These are phyloP conservation scores for Margaritifera margaritifera DNA, from an alignment of 2,888 invertebrate species.

Conservation along the genomic window DNA sequence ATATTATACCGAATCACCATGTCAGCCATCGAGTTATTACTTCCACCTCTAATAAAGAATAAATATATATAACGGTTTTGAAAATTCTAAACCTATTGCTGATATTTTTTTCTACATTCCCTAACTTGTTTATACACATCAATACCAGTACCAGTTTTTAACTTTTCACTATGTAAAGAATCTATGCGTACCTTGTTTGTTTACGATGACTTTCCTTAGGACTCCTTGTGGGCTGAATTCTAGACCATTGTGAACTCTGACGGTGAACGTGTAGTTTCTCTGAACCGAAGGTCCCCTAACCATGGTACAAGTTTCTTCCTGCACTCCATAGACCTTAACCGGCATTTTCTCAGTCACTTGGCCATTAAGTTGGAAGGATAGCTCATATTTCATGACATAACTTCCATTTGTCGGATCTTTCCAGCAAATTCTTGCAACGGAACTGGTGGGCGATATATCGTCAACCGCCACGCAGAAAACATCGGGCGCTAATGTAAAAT, in stretches of 20 bases:
- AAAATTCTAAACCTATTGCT: too few relatives aligned
- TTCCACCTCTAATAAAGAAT: too few relatives aligned
- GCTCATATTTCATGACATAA: constrained; percentile 48
- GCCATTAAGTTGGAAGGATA: constrained; percentile 44
- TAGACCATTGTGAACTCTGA: constrained; percentile 39
- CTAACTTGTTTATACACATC: too few relatives aligned
- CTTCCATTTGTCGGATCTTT: constrained; percentile 51
- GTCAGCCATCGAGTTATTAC: too few relatives aligned
- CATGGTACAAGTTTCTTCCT: constrained; percentile 46
- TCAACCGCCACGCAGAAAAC: constrained; percentile 50
- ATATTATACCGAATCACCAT: too few relatives aligned
- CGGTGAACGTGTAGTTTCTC: constrained; percentile 41
- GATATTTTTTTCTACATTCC: too few relatives aligned
- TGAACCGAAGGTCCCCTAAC: constrained; percentile 38
- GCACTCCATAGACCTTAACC: constrained; percentile 38
- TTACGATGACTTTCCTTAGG: constrained; percentile 43
- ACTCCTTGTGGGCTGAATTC: constrained; percentile 47
- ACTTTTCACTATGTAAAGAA: too few relatives aligned
- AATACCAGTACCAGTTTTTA: too few relatives aligned
- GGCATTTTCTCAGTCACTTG: constrained; percentile 40
- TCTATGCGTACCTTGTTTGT: constrained; percentile 32
- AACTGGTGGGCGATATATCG: constrained; percentile 7
- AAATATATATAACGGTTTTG: too few relatives aligned
- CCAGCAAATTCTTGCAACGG: constrained; percentile 47
- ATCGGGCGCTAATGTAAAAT: constrained; percentile 53